phyloP scores from a whole-genome alignment of 2,113 vertebrate genomes.

The Chloropsis cyanopogon region DNA sequence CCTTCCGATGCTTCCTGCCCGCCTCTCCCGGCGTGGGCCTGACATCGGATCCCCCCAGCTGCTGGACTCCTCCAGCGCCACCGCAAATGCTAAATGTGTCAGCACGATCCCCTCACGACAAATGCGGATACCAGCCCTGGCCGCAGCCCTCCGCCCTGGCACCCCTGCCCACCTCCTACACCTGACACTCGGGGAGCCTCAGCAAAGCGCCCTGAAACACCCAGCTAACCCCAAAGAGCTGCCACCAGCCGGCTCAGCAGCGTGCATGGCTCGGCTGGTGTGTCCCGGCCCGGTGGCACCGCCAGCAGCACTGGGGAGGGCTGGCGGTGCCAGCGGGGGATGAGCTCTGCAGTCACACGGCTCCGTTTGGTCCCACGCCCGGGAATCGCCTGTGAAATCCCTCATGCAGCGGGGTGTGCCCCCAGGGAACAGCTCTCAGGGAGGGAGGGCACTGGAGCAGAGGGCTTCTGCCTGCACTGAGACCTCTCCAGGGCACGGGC shows the following conservation, averaged over 20 bases:
- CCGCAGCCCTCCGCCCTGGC: not conserved
- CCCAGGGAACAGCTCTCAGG: not conserved
- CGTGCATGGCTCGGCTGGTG: not conserved
- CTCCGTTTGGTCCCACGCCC: not conserved
- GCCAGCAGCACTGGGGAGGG: not conserved
- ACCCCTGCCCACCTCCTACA: not conserved
- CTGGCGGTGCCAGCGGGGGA: not conserved
- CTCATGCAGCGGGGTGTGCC: not conserved
- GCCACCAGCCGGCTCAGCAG: not conserved
- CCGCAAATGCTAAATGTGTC: conserved; percentile 20
- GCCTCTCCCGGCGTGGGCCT: not conserved
- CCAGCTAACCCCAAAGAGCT: not conserved
- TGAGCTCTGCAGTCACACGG: not conserved
- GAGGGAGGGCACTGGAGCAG: not conserved
- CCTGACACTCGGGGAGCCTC: not conserved
- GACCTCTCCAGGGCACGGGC: not conserved
- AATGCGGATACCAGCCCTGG: not conserved
- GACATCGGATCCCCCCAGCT: conserved; percentile 35
- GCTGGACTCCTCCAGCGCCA: not conserved
- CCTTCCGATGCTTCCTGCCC: not conserved
- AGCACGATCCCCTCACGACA: not conserved
- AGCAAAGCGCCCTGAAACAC: not conserved
- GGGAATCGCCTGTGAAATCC: not conserved
- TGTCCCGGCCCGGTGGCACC: not conserved
- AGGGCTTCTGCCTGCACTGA: not conserved